Evolutionary conservation across 1,140 invertebrate genomes (phyloP), one percentile per base, ranked within the genome.

Genomic region (Lepidurus apus): DNA sequence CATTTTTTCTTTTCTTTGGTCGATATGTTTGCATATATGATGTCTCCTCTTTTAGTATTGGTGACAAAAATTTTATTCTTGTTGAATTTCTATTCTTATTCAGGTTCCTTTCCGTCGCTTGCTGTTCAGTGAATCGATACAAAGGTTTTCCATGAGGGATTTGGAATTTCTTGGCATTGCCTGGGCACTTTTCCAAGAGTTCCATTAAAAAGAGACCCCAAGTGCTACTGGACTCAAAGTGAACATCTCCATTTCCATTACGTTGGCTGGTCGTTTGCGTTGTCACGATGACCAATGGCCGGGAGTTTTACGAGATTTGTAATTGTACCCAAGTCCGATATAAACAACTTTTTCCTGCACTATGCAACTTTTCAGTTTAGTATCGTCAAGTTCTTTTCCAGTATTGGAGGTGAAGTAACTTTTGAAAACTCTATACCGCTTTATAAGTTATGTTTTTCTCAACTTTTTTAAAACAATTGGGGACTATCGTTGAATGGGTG

Each of bases 251-350:
- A 65, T 65, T 65, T 21, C 53, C 53, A 65, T 65, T 65, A 65
- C 53, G 53, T 13, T 21, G 53, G 21, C 53, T 65, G 53, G 53
- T 21, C 53, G 53, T 21, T 13, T 21, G 13, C 53, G 53, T 65
- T 13, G 53, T 65, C 53, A 21, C 21, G 13, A 65, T 65, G 53
- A 65, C 53, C 53, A 65, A 3, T 65, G n/a, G 53, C 53, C 53
- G 17, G 53, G 17, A 65, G 53, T 65, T 65, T 21, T 13, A 65
- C 21, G 53, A 65, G 53, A 65, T 65, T 65, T 65, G 53, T 65
- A 65, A 65, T 65, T n/a, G 53, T 65, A 65, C n/a, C 53, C 53
- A 65, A 65, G 53, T 65, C 53, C 53, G 53, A 65, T 65, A 65
- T 65, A 65, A 65, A 65, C 53, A 65, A n/a, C 53, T 21, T 13